phyloP scores from a whole-genome alignment of 2,113 vertebrate species.

The Zosterops hypoxanthus region DNA sequence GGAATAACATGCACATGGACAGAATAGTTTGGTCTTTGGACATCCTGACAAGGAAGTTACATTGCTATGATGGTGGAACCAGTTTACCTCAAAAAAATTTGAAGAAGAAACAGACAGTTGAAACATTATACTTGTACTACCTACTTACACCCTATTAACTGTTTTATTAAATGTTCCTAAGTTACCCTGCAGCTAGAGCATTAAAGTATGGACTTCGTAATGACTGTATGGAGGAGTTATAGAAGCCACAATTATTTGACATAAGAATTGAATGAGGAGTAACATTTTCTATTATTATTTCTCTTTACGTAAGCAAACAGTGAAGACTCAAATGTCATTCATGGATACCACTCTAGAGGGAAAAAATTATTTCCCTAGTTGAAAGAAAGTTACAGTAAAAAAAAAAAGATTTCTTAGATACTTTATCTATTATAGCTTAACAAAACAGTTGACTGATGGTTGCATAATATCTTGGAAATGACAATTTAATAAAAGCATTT shows the following conservation, averaged over 20 bases:
- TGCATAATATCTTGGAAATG: not conserved
- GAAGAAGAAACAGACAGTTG: not conserved
- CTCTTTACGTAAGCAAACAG: not conserved
- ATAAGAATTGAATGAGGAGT: not conserved
- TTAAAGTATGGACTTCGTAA: not conserved
- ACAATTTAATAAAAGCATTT: not conserved
- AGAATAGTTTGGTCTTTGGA: not conserved
- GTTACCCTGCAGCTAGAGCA: not conserved
- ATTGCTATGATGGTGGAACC: not conserved
- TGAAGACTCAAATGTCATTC: not conserved
- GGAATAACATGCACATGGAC: not conserved
- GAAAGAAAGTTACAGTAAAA: not conserved
- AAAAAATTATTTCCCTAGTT: not conserved
- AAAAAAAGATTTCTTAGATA: not conserved
- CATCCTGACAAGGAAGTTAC: not conserved
- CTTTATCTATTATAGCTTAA: not conserved
- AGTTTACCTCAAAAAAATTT: not conserved
- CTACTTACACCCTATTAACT: not conserved
- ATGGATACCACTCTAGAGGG: not conserved
- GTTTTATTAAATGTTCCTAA: not conserved
- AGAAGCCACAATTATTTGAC: not conserved
- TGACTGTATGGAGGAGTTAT: not conserved
- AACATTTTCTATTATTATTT: not conserved
- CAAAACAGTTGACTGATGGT: not conserved
- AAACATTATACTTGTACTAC: not conserved